Evolutionary conservation across 2,113 vertebrate genomes (phyloP), one percentile per base, ranked within the genome.

Genomic region (Onychostoma macrolepis): DNA sequence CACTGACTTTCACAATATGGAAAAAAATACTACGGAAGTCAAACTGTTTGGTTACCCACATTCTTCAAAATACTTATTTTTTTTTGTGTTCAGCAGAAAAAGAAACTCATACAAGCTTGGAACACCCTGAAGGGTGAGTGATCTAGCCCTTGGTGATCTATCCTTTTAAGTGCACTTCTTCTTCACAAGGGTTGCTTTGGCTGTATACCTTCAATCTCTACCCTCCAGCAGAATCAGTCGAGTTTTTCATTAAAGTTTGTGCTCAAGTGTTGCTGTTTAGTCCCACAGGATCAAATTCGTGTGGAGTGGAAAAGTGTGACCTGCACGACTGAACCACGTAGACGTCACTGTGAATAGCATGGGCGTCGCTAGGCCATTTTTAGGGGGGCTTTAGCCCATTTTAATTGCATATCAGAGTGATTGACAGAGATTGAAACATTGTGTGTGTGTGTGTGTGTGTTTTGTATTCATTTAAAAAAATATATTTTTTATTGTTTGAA

Each of bases 161-260:
- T 58, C 0, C 8, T 58, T 58, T 33, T 74, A 74, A 41, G 10
- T 21, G 71, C 71, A n/a, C 71, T 74, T 74, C 9, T 69, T 69
- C 1, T 69, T 69, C 67, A 36, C 67, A 36, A 36, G n/a, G 26
- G n/a, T 24, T 2, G n/a, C 10, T 7, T 48, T 7, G 21, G 74
- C 6, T 28, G 43, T 15, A 77, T 17, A 13, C n/a, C 72, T 43
- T 48, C 24, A 77, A 28, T 77, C 74, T 24, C 10, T 26, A 76
- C n/a, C 74, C 74, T 48, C 41, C 21, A 48, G 38, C 74, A 45
- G 41, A 43, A 48, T 45, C 74, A 4, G 24, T 12, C 0, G 2
- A 45, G 41, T n/a, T 26, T 77, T 77, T 48, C 41, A 48, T 77
- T 38, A 72, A 24, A 72, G 69, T 72, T 72, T 72, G 69, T 38